Evolutionary conservation across 2,888 invertebrate genomes (phyloP), one percentile per base, ranked within the genome.

Genomic region (Disparrhopalites patrizii): DNA sequence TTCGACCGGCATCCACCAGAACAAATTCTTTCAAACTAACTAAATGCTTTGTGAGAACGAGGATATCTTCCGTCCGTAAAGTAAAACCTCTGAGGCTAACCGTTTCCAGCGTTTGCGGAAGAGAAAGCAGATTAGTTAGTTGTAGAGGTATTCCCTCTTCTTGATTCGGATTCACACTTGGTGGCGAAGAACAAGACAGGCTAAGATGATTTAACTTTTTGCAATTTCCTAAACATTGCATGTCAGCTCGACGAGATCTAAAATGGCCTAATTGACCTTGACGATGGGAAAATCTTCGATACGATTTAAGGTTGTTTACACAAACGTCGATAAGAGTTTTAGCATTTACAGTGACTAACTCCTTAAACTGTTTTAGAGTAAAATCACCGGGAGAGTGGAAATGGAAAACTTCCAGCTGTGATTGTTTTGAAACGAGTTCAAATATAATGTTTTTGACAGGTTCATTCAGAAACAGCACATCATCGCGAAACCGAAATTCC

Each of bases 381-480:
- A 74, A 23, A 50, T 71, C 72, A 20, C 70, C 72, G 13, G 71
- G 71, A 1, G 72, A 71, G 27, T 71, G 67, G 33, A 74, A 72
- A 15, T 72, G 70, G 43, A 74, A 65, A 20, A 68, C 63, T 68
- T 70, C 56, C 7, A 74, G 57, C 5, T 54, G 20, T 13, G 27
- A 67, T 56, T 71, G 72, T 20, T 61, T 30, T 18, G 40, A 27
- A 2, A 72, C 40, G 18, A 72, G 68, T 4, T 70, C 58, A 15
- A 71, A 36, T 5, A 73, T 47, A 10, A 72, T 57, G 23, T 64
- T 62, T 27, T 62, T 68, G 1, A 68, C 61, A 15, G 66, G 61
- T 2, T 51, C n/a, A 51, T 72, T 72, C 7, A 70, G n/a, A 50
- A 68, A 63, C n/a, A 73, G 27, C 23, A 74, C 70, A 57, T 74